Percentiles rank a stretch among this genome's conserved stretches.
These are phyloP conservation scores for Micropterix aruncella DNA, from an alignment of 2,888 invertebrate genomes.

Conservation along the genomic window DNA sequence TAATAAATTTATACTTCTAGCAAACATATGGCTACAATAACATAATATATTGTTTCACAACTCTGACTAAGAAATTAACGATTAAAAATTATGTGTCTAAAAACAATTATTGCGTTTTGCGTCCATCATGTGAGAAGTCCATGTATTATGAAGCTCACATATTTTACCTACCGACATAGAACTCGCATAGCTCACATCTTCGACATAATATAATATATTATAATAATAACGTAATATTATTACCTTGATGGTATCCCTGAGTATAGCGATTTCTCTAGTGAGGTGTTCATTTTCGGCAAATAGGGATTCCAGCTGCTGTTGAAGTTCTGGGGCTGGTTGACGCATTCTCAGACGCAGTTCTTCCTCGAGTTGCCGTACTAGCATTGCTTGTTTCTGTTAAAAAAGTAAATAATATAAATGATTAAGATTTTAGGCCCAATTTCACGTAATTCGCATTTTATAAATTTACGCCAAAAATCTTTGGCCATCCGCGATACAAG, in stretches of 20 bases:
- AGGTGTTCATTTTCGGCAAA: conserved; percentile 91
- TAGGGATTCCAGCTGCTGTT: conserved; percentile 83
- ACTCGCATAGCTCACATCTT: neutral
- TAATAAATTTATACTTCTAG: no score
- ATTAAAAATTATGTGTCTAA: no score
- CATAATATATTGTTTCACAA: no score
- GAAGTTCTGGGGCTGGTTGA: conserved; percentile 81
- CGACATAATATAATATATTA: neutral
- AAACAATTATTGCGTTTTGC: no score
- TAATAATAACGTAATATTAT: conserved; percentile 4
- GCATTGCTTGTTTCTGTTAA: conserved; percentile 95
- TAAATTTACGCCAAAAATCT: no score
- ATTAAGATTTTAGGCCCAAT: no score
- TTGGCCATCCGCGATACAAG: no score
- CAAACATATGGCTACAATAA: no score
- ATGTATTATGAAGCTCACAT: conserved; percentile 7
- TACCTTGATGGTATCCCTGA: conserved; percentile 88
- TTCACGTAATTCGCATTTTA: no score
- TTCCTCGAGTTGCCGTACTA: conserved; percentile 86
- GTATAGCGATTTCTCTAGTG: conserved; percentile 81
- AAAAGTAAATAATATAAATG: no score
- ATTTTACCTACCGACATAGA: neutral
- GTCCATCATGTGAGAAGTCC: neutral
- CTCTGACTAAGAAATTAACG: no score
- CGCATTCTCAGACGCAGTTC: conserved; percentile 79